These are phyloP conservation scores for Acanthosepion pharaonis DNA, from an alignment of 2,888 invertebrate species.

Conservation along the genomic window DNA sequence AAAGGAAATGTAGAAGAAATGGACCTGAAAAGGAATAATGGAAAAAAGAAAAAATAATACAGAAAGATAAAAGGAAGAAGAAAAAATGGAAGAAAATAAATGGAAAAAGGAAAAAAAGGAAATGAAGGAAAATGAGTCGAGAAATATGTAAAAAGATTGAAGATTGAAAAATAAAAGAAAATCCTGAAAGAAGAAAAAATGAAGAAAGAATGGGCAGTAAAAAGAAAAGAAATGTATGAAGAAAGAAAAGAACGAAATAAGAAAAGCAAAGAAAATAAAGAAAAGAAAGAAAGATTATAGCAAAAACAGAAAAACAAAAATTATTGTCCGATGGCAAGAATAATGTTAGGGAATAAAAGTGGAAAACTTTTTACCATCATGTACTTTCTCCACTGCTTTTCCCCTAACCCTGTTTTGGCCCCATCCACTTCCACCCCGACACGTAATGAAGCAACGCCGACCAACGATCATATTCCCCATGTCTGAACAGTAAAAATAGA, in stretches of 20 bases:
- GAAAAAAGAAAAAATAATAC: background rate
- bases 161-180: background rate
- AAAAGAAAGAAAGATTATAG: background rate
- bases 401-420: background rate
- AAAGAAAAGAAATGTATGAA: background rate
- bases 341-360: no score
- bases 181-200: background rate
- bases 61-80: background rate
- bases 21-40: no score
- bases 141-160: background rate
- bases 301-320: background rate
- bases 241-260: background rate
- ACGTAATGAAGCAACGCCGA: background rate
- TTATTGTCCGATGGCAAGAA: background rate
- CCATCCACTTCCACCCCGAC: background rate
- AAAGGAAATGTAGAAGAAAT: background rate
- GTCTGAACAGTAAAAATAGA: constrained; percentile 1
- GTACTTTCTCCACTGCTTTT: background rate
- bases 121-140: background rate
- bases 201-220: background rate
- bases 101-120: background rate
- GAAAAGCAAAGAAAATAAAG: background rate
- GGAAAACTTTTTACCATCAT: no score
- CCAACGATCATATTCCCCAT: background rate
- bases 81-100: no score